Evolutionary conservation across 2,888 invertebrate genomes (phyloP).

Genomic region (Acronicta leporina): DNA sequence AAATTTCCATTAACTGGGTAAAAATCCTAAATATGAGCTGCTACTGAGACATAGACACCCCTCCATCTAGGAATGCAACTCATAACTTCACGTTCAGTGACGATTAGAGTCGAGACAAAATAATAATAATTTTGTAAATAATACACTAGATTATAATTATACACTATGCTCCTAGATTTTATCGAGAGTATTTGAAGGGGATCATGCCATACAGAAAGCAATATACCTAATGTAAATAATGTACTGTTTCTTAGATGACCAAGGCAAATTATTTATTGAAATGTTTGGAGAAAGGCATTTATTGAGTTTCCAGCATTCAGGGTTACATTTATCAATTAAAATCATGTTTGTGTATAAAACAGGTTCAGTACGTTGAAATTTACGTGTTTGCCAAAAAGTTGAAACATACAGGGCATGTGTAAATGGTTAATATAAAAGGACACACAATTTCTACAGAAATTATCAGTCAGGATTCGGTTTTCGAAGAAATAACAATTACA

Average conservation of each 20-base stretch:
- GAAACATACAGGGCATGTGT: neutral
- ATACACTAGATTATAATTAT: too few relatives aligned
- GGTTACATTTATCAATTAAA: conserved; percentile 2
- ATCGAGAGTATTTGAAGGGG: too few relatives aligned
- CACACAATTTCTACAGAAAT: neutral
- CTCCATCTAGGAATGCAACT: too few relatives aligned
- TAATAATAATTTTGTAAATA: too few relatives aligned
- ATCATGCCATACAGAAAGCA: too few relatives aligned
- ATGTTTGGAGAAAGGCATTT: neutral
- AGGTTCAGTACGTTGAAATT: conserved; percentile 6
- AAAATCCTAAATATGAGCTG: too few relatives aligned
- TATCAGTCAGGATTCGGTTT: neutral
- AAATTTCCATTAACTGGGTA: too few relatives aligned
- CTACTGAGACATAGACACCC: too few relatives aligned
- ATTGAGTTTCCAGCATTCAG: neutral
- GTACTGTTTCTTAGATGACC: neutral
- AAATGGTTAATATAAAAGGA: conserved; percentile 18
- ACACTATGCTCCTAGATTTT: too few relatives aligned
- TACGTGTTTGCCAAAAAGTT: neutral
- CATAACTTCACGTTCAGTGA: too few relatives aligned
- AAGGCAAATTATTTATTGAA: neutral
- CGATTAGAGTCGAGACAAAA: too few relatives aligned
- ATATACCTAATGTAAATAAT: too few relatives aligned
- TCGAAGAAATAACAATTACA: neutral
- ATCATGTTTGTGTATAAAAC: conserved; percentile 2